Evolutionary conservation across 2,797 vertebrate genomes (phyloP).

Genomic region (Myotis planiceps): DNA sequence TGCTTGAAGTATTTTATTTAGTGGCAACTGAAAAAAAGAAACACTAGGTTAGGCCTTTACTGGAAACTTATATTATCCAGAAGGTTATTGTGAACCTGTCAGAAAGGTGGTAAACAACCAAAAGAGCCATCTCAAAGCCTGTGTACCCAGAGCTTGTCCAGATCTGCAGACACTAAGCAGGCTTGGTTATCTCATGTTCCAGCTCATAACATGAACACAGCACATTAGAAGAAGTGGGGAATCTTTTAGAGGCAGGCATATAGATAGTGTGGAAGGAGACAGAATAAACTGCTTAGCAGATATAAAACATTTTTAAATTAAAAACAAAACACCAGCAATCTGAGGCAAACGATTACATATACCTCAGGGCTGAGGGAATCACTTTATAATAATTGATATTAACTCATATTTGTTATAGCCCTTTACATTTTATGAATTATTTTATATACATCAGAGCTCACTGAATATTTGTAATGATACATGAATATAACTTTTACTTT

Average conservation of each 20-base stretch:
- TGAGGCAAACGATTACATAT: slow-evolving; percentile 33
- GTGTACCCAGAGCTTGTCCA: neutral
- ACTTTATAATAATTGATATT: slow-evolving; percentile 40
- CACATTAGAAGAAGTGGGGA: neutral
- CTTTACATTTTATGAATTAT: slow-evolving; percentile 69
- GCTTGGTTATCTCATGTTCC: neutral
- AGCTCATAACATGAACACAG: neutral
- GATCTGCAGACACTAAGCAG: neutral
- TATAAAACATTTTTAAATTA: neutral
- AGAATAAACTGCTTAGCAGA: slow-evolving; percentile 10
- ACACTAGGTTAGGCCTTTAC: neutral
- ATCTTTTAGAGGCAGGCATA: neutral
- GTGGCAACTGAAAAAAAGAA: slow-evolving; percentile 2
- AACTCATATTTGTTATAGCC: slow-evolving; percentile 67
- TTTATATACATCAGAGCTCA: slow-evolving; percentile 50
- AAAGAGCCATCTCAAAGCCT: neutral
- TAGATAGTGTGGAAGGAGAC: neutral
- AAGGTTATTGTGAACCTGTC: neutral
- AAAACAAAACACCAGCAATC: neutral
- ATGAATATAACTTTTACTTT: slow-evolving; percentile 57
- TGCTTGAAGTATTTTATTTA: neutral
- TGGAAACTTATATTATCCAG: neutral
- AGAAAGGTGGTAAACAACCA: neutral
- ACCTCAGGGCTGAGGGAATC: slow-evolving; percentile 29
- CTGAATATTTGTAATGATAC: slow-evolving; percentile 39